These are phyloP conservation scores for Zonitis immaculata DNA, from an alignment of 2,888 invertebrate genomes.

Conservation along the genomic window DNA sequence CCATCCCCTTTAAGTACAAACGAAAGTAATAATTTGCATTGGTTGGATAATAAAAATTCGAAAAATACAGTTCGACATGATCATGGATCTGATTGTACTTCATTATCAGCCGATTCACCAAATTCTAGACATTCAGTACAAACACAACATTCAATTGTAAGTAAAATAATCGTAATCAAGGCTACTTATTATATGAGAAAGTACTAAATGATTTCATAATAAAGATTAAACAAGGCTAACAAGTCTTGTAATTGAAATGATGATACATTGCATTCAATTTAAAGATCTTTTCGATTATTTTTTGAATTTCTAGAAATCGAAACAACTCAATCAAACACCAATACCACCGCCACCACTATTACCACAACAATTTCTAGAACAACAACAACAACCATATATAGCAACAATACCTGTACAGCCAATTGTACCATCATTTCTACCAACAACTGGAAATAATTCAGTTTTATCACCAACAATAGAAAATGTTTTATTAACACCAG, in stretches of 20 bases:
- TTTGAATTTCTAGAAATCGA: conserved; percentile 36
- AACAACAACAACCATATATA: conserved; percentile 46
- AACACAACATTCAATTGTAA: conserved; percentile 51
- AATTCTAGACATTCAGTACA: conserved; percentile 56
- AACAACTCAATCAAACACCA: conserved; percentile 31
- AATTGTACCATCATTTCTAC: conserved; percentile 50
- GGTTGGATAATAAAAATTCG: conserved; percentile 35
- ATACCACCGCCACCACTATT: conserved; percentile 23
- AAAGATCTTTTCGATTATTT: too few relatives aligned
- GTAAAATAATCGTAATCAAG: conserved; percentile 16
- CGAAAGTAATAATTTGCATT: conserved; percentile 13
- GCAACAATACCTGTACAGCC: conserved; percentile 58
- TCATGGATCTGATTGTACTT: conserved; percentile 58
- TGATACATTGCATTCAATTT: too few relatives aligned
- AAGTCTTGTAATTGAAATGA: neutral
- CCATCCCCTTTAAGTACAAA: conserved; percentile 8
- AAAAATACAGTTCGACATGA: conserved; percentile 43
- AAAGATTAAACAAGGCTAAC: neutral
- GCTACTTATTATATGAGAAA: too few relatives aligned
- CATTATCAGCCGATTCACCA: conserved; percentile 65
- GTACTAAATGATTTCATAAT: too few relatives aligned
- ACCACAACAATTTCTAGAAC: conserved; percentile 46
- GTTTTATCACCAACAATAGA: conserved; percentile 44
- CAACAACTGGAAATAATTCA: conserved; percentile 49
- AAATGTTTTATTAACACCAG: conserved; percentile 53